These are phyloP conservation scores for Setophaga petechia DNA, from an alignment of 2,113 vertebrate genomes.

Conservation along the genomic window DNA sequence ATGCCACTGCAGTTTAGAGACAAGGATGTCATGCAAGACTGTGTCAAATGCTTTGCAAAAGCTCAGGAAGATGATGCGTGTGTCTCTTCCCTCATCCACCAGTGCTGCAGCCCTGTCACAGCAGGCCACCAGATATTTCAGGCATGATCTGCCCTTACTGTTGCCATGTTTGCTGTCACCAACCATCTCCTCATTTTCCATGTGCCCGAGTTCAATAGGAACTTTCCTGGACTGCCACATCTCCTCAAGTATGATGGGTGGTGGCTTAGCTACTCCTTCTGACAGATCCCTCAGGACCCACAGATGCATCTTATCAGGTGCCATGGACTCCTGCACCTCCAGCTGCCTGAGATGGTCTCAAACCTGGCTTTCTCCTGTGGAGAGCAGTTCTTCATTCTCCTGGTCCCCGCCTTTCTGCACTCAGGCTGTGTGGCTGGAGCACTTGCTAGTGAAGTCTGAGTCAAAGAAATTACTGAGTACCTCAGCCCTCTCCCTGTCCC, in stretches of 20 bases:
- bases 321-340: background rate
- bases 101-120: background rate
- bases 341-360: background rate
- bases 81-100: background rate
- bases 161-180: background rate
- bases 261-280: background rate
- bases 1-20: too few species aligned
- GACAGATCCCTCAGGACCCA: background rate
- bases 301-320: fast-evolving
- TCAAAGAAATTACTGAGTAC: background rate
- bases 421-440: background rate
- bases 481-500: background rate
- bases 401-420: background rate
- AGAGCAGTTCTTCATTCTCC: background rate
- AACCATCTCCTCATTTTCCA: background rate
- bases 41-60: background rate
- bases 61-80: background rate
- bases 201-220: background rate
- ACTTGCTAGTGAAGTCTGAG: background rate
- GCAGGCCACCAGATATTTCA: background rate
- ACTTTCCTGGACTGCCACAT: background rate
- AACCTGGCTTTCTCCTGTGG: background rate
- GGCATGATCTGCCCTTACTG: background rate
- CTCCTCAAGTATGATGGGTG: background rate
- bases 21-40: background rate